phyloP scores from a whole-genome alignment of 2,888 invertebrate species.

The Aporophyla nigra region DNA sequence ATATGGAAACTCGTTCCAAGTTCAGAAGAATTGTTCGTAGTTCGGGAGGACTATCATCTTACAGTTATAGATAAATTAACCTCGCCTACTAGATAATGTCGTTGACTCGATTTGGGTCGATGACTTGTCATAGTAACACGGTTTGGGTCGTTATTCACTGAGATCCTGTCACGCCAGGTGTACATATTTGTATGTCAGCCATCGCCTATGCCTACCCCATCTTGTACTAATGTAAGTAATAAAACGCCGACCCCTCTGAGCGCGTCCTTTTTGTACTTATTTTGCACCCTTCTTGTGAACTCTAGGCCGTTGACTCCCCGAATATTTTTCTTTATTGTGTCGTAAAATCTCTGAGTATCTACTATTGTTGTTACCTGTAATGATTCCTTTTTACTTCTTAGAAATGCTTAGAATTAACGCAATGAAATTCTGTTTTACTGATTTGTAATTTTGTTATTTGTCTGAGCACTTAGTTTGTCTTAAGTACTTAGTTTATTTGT shows the following conservation, averaged over 20 bases:
- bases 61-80: slow-evolving; percentile 61
- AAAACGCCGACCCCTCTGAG: slow-evolving; percentile 73
- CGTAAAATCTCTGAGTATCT: slow-evolving; percentile 70
- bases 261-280: slow-evolving; percentile 74
- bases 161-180: slow-evolving; percentile 50
- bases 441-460: slow-evolving; percentile 26
- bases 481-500: slow-evolving; percentile 4
- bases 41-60: slow-evolving; percentile 46
- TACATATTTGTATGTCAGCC: slow-evolving; percentile 48
- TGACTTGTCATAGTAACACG: slow-evolving; percentile 58
- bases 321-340: slow-evolving; percentile 72
- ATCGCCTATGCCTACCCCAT: slow-evolving; percentile 71
- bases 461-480: slow-evolving; percentile 5
- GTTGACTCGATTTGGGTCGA: slow-evolving; percentile 67
- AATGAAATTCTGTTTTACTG: slow-evolving; percentile 28
- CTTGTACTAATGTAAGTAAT: slow-evolving; percentile 72
- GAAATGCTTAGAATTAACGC: slow-evolving; percentile 32
- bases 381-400: slow-evolving; percentile 44
- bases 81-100: slow-evolving; percentile 60
- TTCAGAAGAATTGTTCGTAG: slow-evolving; percentile 55
- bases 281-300: slow-evolving; percentile 78
- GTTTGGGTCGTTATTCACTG: slow-evolving; percentile 42
- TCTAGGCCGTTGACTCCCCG: slow-evolving; percentile 76
- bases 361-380: slow-evolving; percentile 71
- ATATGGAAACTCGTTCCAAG: slow-evolving; percentile 48